A percentile compares a stretch with the other conserved stretches of the same genome.
Conservation (phyloP, 2,797 vertebrate species). For the Crenuchus spilurus region DNA sequence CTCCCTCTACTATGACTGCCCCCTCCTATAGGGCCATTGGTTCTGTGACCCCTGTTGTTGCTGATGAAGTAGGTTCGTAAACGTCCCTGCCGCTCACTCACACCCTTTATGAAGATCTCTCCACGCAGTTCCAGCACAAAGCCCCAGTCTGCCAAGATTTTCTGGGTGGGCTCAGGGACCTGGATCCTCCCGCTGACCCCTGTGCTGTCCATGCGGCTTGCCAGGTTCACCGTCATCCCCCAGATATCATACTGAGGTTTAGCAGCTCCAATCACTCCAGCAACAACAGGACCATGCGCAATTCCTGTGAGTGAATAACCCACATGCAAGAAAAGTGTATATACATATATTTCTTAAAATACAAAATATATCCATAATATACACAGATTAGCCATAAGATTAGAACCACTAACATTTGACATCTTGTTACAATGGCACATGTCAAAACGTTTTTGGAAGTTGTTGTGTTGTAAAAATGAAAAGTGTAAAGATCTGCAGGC, state of each 20-base stretch:
- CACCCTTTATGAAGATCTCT: constrained; percentile 80
- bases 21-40: constrained; percentile 32
- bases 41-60: constrained; percentile 65
- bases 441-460: too few species aligned
- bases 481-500: too few species aligned
- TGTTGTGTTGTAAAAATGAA: too few species aligned
- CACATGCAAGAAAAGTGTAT: too few species aligned
- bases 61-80: constrained; percentile 81
- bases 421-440: too few species aligned
- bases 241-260: constrained; percentile 84
- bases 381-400: too few species aligned
- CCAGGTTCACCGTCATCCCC: constrained; percentile 81
- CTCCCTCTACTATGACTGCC: constrained; percentile 1
- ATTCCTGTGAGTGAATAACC: constrained; percentile 70
- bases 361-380: too few species aligned
- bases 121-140: constrained; percentile 78
- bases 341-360: too few species aligned
- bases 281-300: constrained; percentile 77
- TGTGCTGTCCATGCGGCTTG: constrained; percentile 82
- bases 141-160: constrained; percentile 74
- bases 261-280: constrained; percentile 78
- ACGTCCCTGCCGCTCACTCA: constrained; percentile 76
- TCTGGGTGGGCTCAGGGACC: constrained; percentile 73
- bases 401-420: too few species aligned
- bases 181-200: constrained; percentile 80